A percentile compares a stretch with the other conserved stretches of the same genome.
Evolutionary conservation across 2,113 vertebrate genomes (phyloP).

Genomic region (Panthera tigris): DNA sequence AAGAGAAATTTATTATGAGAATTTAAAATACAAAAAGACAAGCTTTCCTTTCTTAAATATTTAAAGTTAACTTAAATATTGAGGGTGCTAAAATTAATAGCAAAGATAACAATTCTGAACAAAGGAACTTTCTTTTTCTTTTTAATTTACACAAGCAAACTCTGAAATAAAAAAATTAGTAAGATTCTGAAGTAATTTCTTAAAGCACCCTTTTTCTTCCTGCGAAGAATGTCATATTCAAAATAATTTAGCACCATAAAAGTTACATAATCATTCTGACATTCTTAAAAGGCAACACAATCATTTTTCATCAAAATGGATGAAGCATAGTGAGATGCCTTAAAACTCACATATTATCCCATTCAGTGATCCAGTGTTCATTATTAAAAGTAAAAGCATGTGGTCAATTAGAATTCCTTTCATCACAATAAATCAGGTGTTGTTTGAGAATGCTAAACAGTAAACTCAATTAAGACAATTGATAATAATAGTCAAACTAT

Average conservation of each 20-base stretch:
- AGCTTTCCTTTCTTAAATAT: conserved; percentile 7
- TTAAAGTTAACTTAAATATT: neutral
- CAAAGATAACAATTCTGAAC: neutral
- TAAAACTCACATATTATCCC: conserved; percentile 22
- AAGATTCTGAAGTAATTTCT: conserved; percentile 25
- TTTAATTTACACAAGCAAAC: conserved; percentile 29
- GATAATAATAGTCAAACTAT: conserved; percentile 41
- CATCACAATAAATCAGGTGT: neutral
- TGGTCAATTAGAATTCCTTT: neutral
- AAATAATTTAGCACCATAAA: conserved; percentile 60
- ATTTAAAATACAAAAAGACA: neutral
- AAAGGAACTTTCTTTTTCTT: neutral
- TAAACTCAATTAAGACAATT: conserved; percentile 41
- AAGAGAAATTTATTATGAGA: neutral
- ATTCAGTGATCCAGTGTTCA: neutral
- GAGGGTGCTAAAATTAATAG: neutral
- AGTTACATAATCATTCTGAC: conserved; percentile 61
- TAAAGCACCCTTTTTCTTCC: conserved; percentile 29
- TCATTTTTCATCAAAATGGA: conserved; percentile 51
- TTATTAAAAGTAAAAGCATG: conserved; percentile 17
- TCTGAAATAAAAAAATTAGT: conserved; percentile 11
- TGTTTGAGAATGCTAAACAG: conserved; percentile 40
- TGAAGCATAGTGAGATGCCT: neutral
- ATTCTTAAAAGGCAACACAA: conserved; percentile 59
- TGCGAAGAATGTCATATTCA: conserved; percentile 38